Evolutionary conservation across 2,888 invertebrate genomes (phyloP), one percentile per base, ranked within the genome.

Genomic region (Eulithis testata): DNA sequence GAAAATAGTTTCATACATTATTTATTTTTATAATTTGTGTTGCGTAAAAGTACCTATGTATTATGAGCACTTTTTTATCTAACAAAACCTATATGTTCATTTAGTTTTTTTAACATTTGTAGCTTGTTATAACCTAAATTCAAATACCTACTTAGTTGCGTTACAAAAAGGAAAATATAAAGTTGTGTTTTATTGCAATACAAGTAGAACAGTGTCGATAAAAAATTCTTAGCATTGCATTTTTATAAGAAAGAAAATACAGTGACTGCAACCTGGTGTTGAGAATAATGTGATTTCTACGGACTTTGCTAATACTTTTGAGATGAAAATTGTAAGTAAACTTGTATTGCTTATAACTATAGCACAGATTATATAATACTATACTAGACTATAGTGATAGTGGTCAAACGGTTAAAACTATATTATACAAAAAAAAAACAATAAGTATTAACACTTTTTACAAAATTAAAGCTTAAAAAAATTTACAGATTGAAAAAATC

Each of bases 321-420:
- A 53, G 43, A 65, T 68, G 68, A 68, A 65, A 63, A 49, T 56
- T 58, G 65, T 69, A 55, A 44, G 68, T 65, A 61, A 14, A 47
- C 50, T 8, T 8, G 8, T 6, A 40, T 40, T 5, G 40, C 31
- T 31, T 31, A 0, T 31, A 31, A 31, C 21, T 21, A 21, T 21
- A n/a, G n/a, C n/a, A 21, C 21, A 1, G 21, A 31, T 31, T 6
- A 31, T 31, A 31, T 4, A 31, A 31, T 31, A 31, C 4, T 31
- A 4, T 31, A 31, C 31, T 65, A n/a, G n/a, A n/a, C n/a, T n/a
- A n/a, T n/a, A n/a, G n/a, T n/a, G n/a, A n/a, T n/a, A n/a, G n/a
- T 21, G 21, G 21, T 21, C 21, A 21, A 21, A 21, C 21, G 21
- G 21, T 21, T 21, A 21, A 21, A 1, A 21, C 21, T 21, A n/a